A percentile compares a stretch with the other conserved stretches of the same genome.
phyloP scores from a whole-genome alignment of 2,797 vertebrate species.

The Chloroceryle amazona region DNA sequence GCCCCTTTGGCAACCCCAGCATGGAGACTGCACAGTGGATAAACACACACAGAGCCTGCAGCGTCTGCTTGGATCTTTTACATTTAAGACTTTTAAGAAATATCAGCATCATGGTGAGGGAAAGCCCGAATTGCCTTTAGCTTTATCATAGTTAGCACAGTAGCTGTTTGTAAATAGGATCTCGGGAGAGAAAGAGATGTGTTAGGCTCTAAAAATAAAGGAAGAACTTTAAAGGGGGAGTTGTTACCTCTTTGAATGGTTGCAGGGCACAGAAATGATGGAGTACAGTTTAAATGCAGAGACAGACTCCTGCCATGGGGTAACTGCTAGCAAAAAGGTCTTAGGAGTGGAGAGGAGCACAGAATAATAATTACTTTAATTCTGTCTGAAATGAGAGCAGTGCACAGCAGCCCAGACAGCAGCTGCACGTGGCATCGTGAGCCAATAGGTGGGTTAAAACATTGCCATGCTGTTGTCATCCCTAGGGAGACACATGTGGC shows the following conservation, averaged over 20 bases:
- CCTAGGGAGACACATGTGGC: fast-evolving
- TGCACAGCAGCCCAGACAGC: background rate
- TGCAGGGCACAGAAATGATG: background rate
- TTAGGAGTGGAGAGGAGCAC: background rate
- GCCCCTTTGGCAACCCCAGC: background rate
- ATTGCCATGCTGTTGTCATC: fast-evolving
- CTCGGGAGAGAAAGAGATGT: background rate
- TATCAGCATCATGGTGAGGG: background rate
- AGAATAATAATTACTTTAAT: background rate
- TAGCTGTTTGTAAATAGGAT: background rate
- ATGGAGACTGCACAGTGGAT: background rate
- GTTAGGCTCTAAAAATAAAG: background rate
- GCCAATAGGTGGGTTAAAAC: background rate
- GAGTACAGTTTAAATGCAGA: background rate
- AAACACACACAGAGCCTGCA: background rate
- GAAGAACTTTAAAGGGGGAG: background rate
- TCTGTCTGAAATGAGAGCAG: background rate
- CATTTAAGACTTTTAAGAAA: background rate
- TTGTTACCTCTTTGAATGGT: background rate
- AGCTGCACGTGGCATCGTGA: fast-evolving
- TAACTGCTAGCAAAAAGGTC: background rate
- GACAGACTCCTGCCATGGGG: background rate
- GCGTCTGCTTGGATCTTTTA: background rate
- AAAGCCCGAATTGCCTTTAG: background rate
- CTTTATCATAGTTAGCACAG: background rate